phyloP scores from a whole-genome alignment of 2,113 vertebrate species.

The Pica pica region DNA sequence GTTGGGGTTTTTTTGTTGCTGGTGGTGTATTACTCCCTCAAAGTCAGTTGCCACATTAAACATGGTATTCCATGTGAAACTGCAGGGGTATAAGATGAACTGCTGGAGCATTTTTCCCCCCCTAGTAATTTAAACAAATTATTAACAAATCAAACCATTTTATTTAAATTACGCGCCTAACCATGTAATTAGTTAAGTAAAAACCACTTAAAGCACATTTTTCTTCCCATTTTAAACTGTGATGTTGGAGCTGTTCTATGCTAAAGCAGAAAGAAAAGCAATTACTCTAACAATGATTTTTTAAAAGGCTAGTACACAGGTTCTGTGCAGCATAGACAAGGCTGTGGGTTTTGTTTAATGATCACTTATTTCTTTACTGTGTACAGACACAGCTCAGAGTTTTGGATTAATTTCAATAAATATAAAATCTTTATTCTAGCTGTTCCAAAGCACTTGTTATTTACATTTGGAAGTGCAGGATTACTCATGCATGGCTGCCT shows the following conservation, averaged over 20 bases:
- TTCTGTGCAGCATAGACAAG: not conserved
- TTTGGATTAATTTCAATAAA: slow-evolving; percentile 36
- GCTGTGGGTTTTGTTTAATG: not conserved
- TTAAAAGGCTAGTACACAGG: not conserved
- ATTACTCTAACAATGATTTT: not conserved
- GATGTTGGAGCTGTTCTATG: not conserved
- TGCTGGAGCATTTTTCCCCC: not conserved
- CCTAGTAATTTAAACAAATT: slow-evolving; percentile 33
- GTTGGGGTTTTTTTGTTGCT: not conserved
- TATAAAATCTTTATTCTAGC: slow-evolving; percentile 12
- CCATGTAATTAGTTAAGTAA: slow-evolving; percentile 54
- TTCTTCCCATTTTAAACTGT: not conserved
- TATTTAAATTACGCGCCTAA: not conserved
- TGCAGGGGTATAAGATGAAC: not conserved
- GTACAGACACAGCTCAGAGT: not conserved
- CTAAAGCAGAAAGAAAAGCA: not conserved
- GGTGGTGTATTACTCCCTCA: not conserved
- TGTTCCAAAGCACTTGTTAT: not conserved
- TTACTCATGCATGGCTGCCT: slow-evolving; percentile 26
- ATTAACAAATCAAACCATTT: slow-evolving; percentile 37
- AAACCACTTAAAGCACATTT: slow-evolving; percentile 28
- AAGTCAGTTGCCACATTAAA: not conserved
- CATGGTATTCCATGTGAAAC: not conserved
- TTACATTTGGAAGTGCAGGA: slow-evolving; percentile 34
- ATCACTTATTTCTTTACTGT: not conserved